A percentile compares a stretch with the other conserved stretches of the same genome.
These are phyloP conservation scores for Frankliniella fusca DNA, from an alignment of 2,888 invertebrate genomes.

Conservation along the genomic window DNA sequence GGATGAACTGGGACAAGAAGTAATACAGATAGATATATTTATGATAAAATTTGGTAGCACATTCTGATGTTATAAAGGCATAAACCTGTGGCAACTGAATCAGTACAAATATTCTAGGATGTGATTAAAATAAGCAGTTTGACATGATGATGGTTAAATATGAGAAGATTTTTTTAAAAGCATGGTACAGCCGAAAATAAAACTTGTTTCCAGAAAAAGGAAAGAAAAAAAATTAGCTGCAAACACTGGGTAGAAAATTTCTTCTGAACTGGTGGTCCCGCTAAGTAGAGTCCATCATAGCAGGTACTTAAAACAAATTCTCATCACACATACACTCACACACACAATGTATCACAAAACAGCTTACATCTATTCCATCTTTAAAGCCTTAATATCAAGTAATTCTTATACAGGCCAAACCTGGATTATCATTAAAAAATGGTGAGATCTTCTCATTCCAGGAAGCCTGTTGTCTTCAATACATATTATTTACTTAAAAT, in stretches of 20 bases:
- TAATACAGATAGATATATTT: not conserved
- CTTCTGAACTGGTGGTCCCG: not conserved
- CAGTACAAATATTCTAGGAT: too few relatives aligned
- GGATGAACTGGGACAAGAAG: too few relatives aligned
- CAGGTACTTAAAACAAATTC: constrained; percentile 16
- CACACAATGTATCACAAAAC: constrained; percentile 11
- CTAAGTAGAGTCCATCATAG: constrained; percentile 11
- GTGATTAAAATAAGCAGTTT: too few relatives aligned
- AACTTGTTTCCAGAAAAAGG: not conserved
- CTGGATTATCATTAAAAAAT: not conserved
- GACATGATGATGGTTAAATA: not conserved
- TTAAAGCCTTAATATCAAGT: not conserved
- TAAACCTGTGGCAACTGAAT: too few relatives aligned
- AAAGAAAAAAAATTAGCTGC: not conserved
- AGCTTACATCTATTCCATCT: constrained; percentile 1
- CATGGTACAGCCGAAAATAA: not conserved
- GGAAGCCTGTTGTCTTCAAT: not conserved
- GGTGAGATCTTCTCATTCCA: constrained; percentile 4
- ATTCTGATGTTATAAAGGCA: not conserved
- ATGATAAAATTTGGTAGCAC: not conserved
- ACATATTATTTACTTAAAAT: not conserved
- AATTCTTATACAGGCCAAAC: not conserved
- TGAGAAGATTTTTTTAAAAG: not conserved
- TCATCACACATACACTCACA: not conserved
- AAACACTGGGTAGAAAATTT: not conserved